Evolutionary conservation across 2,113 vertebrate genomes (phyloP).

Genomic region (Alces alces): DNA sequence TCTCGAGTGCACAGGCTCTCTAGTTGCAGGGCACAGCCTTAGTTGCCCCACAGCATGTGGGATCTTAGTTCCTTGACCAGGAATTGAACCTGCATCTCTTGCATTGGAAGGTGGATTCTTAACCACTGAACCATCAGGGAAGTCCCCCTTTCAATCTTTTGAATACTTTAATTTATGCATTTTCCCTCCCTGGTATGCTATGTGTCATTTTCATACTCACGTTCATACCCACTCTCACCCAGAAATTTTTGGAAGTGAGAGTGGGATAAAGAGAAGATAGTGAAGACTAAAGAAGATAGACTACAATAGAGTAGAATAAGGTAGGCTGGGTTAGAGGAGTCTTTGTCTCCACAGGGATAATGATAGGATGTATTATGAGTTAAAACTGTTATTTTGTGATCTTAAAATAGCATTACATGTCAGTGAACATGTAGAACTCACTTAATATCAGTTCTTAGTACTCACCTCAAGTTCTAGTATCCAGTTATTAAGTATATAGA

Average conservation of each 20-base stretch:
- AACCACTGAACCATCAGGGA: neutral
- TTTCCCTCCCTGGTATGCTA: neutral
- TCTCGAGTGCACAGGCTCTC: neutral
- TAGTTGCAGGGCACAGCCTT: neutral
- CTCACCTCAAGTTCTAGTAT: neutral
- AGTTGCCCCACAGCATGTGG: neutral
- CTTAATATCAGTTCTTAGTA: neutral
- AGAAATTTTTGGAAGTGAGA: neutral
- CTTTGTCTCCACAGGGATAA: neutral
- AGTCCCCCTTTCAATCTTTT: neutral
- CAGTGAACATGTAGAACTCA: neutral
- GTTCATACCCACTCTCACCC: neutral
- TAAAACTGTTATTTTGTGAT: neutral
- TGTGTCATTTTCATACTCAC: neutral
- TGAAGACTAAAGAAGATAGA: neutral
- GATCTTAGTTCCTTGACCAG: neutral
- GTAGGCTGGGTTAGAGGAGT: neutral
- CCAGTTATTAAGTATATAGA: neutral
- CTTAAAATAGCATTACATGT: neutral
- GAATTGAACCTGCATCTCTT: neutral
- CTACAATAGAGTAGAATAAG: neutral
- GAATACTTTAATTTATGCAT: neutral
- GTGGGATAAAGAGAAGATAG: neutral
- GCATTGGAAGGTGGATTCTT: neutral
- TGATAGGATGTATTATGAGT: neutral